Conservation (phyloP, 1,140 invertebrate species). For the Sweltsa coloradensis region DNA sequence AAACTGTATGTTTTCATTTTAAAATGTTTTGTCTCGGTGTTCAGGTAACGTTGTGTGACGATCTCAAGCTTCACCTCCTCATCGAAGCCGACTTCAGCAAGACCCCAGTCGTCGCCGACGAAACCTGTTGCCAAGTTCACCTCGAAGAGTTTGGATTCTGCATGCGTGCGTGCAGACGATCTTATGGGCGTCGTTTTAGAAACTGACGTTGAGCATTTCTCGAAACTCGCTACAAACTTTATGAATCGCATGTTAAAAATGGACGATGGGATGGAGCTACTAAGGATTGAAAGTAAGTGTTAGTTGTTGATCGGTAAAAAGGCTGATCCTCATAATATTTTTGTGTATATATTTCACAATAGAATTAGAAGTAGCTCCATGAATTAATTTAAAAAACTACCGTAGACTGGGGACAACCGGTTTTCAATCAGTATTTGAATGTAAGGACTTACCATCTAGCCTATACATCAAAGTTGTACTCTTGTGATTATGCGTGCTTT, state of each 20-base stretch:
- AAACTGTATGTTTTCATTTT: no score
- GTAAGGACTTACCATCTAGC: no score
- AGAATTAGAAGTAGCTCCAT: no score
- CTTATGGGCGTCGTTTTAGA: slow-evolving; percentile 46
- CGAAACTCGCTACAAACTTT: slow-evolving; percentile 41
- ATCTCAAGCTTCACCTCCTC: slow-evolving; percentile 31
- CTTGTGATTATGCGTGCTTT: no score
- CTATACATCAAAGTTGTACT: no score
- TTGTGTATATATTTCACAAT: no score
- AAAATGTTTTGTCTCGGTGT: no score
- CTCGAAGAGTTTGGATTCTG: slow-evolving; percentile 50
- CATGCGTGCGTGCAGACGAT: slow-evolving; percentile 45
- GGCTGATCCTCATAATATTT: no score
- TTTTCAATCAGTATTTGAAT: no score
- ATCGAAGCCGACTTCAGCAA: slow-evolving; percentile 31
- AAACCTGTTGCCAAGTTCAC: slow-evolving; percentile 26
- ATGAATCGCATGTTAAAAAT: slow-evolving; percentile 44
- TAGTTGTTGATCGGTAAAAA: no score
- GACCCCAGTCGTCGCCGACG: slow-evolving; percentile 4
- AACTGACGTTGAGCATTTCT: slow-evolving; percentile 47
- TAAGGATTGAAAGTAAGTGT: slow-evolving; percentile 50
- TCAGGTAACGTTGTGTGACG: slow-evolving; percentile 11
- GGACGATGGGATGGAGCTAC: slow-evolving; percentile 47
- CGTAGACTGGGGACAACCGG: no score
- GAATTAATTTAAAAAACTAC: no score